These are phyloP conservation scores for Montipora capitata DNA, from an alignment of 92 coral and sea anemone genomes.

Conservation along the genomic window DNA sequence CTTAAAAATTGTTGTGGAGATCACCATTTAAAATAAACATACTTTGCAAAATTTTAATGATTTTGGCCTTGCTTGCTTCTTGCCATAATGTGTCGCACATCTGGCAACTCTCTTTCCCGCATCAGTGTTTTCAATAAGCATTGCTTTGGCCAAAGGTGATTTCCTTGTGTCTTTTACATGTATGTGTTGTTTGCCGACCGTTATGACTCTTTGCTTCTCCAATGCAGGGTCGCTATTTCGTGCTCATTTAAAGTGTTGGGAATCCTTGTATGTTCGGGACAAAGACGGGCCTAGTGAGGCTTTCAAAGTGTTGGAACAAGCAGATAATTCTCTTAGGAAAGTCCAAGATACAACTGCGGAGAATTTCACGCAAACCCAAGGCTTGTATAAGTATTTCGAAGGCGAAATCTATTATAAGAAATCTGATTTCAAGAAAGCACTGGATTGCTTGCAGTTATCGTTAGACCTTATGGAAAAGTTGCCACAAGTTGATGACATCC, in stretches of 20 bases:
- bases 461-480: conserved; percentile 17
- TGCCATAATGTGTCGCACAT: no score
- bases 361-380: conserved; percentile 30
- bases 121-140: no score
- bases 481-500: conserved; percentile 33
- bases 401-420: conserved; percentile 52
- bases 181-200: no score
- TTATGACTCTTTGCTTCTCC: no score
- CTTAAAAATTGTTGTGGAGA: no score
- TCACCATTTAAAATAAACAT: no score
- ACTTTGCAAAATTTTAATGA: no score
- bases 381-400: conserved; percentile 38
- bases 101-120: no score
- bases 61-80: neutral
- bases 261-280: conserved; percentile 56
- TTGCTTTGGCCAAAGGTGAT: no score
- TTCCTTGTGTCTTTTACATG: no score
- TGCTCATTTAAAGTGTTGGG: conserved; percentile 79
- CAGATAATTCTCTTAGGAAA: conserved; percentile 36
- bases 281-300: conserved; percentile 58
- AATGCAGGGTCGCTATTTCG: conserved; percentile 6
- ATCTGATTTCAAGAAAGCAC: conserved; percentile 10
- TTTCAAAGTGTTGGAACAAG: conserved; percentile 51
- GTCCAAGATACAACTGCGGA: conserved; percentile 36
- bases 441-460: conserved; percentile 41